Evolutionary conservation across 2,797 vertebrate genomes (phyloP).

Genomic region (Melanotaenia nigrans): DNA sequence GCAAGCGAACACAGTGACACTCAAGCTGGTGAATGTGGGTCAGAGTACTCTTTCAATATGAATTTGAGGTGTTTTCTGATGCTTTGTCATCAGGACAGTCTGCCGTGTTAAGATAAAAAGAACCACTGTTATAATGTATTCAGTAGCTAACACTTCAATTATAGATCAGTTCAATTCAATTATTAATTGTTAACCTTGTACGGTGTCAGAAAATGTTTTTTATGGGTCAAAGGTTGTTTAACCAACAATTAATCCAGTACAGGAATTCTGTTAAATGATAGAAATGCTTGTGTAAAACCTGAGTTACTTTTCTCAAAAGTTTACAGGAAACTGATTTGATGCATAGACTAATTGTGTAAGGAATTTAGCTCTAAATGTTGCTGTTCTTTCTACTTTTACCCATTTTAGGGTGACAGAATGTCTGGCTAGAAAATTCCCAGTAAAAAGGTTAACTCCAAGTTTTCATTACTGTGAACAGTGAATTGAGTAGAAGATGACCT

Average conservation of each 20-base stretch:
- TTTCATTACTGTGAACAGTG: background rate
- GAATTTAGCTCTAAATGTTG: background rate
- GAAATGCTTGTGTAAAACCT: background rate
- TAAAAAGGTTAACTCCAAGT: background rate
- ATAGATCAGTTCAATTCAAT: background rate
- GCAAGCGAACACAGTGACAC: background rate
- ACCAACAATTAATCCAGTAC: background rate
- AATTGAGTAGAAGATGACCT: background rate
- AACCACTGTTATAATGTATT: background rate
- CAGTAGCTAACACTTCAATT: background rate
- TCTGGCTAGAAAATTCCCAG: background rate
- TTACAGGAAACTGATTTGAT: background rate
- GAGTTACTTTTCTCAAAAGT: constrained; percentile 1
- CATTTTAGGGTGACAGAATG: background rate
- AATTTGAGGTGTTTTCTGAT: constrained; percentile 6
- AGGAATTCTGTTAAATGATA: background rate
- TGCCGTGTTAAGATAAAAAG: background rate
- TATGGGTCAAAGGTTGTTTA: background rate
- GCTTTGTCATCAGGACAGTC: constrained; percentile 1
- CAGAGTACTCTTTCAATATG: background rate
- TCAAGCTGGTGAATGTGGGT: background rate
- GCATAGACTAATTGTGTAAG: background rate
- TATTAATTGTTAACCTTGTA: background rate
- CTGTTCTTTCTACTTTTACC: background rate
- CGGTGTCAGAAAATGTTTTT: background rate